Evolutionary conservation across 2,888 invertebrate genomes (phyloP).

Genomic region (Loripinus fragilis): DNA sequence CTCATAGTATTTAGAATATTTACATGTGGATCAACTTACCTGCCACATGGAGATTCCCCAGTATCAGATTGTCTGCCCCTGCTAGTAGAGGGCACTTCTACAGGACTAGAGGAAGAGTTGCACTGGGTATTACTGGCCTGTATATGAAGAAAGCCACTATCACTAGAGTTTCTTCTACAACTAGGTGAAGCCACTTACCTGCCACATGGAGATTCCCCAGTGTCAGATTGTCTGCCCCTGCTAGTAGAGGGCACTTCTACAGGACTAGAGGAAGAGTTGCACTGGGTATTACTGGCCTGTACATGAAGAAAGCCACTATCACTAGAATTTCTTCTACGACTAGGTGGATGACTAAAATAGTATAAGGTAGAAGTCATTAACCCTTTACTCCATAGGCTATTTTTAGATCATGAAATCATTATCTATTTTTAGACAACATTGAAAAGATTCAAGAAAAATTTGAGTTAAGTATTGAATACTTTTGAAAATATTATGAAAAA

Average conservation of each 20-base stretch:
- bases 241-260: conserved; percentile 37
- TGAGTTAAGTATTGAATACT: too few species aligned
- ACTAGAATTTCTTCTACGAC: conserved; percentile 10
- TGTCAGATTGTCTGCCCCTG: conserved; percentile 46
- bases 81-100: conserved; percentile 36
- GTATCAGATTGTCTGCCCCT: conserved; percentile 46
- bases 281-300: not conserved
- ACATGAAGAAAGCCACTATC: conserved; percentile 1
- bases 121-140: not conserved
- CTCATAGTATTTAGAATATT: too few species aligned
- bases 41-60: conserved; percentile 53
- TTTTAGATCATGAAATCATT: too few species aligned
- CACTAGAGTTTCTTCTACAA: conserved; percentile 7
- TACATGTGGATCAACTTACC: too few species aligned
- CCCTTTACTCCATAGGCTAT: too few species aligned
- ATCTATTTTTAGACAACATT: too few species aligned
- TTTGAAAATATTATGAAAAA: too few species aligned
- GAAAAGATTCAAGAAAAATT: too few species aligned
- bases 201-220: conserved; percentile 50
- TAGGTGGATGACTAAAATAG: conserved; percentile 4
- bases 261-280: conserved; percentile 39
- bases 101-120: conserved; percentile 44
- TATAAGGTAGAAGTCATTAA: too few species aligned
- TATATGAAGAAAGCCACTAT: not conserved
- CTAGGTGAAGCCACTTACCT: conserved; percentile 37